phyloP scores from a whole-genome alignment of 2,113 vertebrate species.

The Sula dactylatra region DNA sequence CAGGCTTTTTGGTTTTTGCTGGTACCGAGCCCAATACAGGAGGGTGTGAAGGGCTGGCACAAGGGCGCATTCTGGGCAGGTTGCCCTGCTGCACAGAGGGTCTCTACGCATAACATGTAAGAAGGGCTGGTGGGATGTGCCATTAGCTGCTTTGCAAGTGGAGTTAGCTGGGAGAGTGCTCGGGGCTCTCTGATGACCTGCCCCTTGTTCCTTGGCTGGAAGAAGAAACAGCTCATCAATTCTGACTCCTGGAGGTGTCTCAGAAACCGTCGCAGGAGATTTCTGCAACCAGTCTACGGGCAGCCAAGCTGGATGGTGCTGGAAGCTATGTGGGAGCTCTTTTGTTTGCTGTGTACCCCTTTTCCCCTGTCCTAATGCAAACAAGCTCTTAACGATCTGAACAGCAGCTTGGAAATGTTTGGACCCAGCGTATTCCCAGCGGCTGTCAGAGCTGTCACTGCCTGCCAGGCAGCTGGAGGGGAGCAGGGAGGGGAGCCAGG shows the following conservation, averaged over 20 bases:
- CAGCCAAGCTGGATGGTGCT: neutral
- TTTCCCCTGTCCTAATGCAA: neutral
- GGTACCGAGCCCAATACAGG: neutral
- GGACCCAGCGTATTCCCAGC: fast-evolving
- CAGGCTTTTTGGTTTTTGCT: fast-evolving
- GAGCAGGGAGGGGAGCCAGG: neutral
- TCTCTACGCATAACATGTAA: neutral
- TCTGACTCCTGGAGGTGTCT: neutral
- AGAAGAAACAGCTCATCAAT: neutral
- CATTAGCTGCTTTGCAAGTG: neutral
- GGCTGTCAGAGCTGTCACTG: neutral
- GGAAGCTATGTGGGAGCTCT: neutral
- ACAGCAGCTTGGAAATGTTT: neutral
- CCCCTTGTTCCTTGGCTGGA: neutral
- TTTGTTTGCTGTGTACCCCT: neutral
- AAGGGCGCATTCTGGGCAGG: fast-evolving
- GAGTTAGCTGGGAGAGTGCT: neutral
- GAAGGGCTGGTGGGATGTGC: neutral
- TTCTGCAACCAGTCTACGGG: neutral
- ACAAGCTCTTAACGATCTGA: neutral
- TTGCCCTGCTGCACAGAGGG: fast-evolving
- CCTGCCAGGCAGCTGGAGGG: neutral
- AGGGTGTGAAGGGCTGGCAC: neutral
- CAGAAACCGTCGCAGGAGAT: neutral
- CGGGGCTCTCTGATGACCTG: neutral